Evolutionary conservation across 2,113 vertebrate species (phyloP).

Genomic region (Colinus virginianus): DNA sequence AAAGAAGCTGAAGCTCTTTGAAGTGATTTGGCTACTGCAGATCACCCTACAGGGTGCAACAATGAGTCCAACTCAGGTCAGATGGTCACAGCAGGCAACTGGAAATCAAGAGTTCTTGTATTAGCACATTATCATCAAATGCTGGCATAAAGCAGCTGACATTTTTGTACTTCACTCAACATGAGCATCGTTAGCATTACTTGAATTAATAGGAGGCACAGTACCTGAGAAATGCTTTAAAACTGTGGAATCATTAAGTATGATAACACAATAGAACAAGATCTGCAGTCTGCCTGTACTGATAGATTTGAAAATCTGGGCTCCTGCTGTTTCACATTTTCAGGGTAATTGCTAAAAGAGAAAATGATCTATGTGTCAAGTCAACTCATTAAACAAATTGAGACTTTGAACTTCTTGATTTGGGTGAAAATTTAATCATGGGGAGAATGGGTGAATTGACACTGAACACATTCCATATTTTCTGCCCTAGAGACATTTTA

Average conservation of each 20-base stretch:
- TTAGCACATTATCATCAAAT: background rate
- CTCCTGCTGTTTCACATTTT: background rate
- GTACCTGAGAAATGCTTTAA: background rate
- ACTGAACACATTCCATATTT: slow-evolving; percentile 1
- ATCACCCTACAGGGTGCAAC: background rate
- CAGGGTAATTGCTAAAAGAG: slow-evolving; percentile 11
- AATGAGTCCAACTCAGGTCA: slow-evolving; percentile 2
- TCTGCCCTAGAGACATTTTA: slow-evolving; percentile 11
- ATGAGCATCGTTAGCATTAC: background rate
- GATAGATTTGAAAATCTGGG: background rate
- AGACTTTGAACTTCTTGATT: slow-evolving; percentile 43
- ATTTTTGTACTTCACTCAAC: background rate
- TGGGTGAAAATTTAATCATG: slow-evolving; percentile 38
- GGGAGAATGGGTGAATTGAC: slow-evolving; percentile 6
- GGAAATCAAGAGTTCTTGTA: background rate
- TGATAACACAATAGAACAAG: background rate
- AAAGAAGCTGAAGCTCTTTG: background rate
- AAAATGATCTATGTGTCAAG: slow-evolving; percentile 10
- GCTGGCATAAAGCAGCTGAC: background rate
- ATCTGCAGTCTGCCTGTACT: background rate
- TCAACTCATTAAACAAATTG: slow-evolving; percentile 43
- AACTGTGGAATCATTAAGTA: background rate
- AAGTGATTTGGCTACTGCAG: background rate
- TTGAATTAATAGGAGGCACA: background rate
- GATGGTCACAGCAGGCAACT: slow-evolving; percentile 23